Evolutionary conservation across 2,888 invertebrate species (phyloP), one percentile per base, ranked within the genome.

Genomic region (Drosophila picticornis): DNA sequence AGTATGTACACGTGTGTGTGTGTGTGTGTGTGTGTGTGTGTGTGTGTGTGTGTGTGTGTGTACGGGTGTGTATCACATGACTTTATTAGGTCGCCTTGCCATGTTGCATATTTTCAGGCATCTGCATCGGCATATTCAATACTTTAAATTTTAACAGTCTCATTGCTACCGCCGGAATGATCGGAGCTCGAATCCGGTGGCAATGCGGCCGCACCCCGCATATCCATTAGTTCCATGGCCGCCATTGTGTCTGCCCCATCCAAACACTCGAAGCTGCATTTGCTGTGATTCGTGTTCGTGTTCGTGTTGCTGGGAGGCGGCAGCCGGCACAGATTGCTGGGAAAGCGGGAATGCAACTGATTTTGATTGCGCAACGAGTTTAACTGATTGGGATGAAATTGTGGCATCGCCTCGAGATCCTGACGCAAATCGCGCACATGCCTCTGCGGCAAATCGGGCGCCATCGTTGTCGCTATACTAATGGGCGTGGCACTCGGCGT

Each of bases 111-210:
- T 59, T 74, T 68, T 88, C 78, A 93, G 78, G 92, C 92, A 75
- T 93, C 93, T 25, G 86, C 93, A 75, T 93, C 93, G 29, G 87
- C 93, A 81, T 93, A 93, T 61, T 90, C 90, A 55, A 93, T 93
- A 77, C 93, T 93, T 66, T 93, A 93, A 61, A 93, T 92, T 88
- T 93, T 91, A 56, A 93, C 91, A 58, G 93, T 93, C 76, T 92
- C 92, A 88, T 92, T 88, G 75, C 93, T 93, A 70, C 93, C 93
- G 52, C 93, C 93, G 25, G 93, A 93, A 88, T 93, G 93, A 90
- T 93, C 88, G 16, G 93, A 93, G n/a, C 91, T 88, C 2, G 89
- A 84, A 77, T 92, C 92, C 58, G 58, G 87, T 77, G 65, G 80
- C 70, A 46, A 51, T 46, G 70, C 81, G 19, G 69, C 50, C 22